Conservation (phyloP, 2,797 vertebrate genomes). For the Odontamblyopus rebecca region DNA sequence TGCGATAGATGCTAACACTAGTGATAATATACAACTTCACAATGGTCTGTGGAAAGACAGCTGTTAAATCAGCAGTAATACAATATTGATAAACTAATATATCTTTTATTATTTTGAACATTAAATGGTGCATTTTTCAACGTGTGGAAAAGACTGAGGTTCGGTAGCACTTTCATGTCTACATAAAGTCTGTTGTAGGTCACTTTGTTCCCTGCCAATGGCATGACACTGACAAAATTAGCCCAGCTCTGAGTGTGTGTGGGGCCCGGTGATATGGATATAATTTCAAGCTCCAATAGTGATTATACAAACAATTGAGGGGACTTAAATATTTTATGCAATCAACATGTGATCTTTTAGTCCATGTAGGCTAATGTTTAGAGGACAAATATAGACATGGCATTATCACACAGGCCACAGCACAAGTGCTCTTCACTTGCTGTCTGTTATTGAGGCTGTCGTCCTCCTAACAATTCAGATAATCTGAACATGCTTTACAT, state of each 20-base stretch:
- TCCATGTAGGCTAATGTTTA: neutral
- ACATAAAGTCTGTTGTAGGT: slow-evolving; percentile 2
- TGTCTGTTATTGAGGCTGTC: too few species aligned
- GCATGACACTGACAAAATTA: slow-evolving; percentile 23
- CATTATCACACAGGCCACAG: neutral
- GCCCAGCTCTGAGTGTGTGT: slow-evolving; percentile 5
- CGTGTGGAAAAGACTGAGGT: neutral
- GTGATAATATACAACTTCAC: slow-evolving; percentile 2
- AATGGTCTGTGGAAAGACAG: neutral
- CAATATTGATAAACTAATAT: neutral
- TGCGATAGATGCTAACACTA: slow-evolving; percentile 11
- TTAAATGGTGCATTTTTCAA: neutral
- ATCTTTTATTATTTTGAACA: neutral
- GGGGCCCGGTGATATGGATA: neutral
- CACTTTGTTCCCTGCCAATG: slow-evolving; percentile 4
- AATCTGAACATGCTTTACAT: too few species aligned
- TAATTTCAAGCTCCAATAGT: slow-evolving; percentile 4
- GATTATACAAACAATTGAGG: neutral
- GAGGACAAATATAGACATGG: neutral
- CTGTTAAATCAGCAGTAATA: neutral
- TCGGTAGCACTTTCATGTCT: neutral
- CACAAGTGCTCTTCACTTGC: neutral
- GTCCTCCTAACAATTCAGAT: too few species aligned
- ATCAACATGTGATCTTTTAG: neutral
- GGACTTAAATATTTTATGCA: slow-evolving; percentile 3